These are phyloP conservation scores for Lasioglossum pauxillum DNA, from an alignment of 2,888 invertebrate species.

Conservation along the genomic window DNA sequence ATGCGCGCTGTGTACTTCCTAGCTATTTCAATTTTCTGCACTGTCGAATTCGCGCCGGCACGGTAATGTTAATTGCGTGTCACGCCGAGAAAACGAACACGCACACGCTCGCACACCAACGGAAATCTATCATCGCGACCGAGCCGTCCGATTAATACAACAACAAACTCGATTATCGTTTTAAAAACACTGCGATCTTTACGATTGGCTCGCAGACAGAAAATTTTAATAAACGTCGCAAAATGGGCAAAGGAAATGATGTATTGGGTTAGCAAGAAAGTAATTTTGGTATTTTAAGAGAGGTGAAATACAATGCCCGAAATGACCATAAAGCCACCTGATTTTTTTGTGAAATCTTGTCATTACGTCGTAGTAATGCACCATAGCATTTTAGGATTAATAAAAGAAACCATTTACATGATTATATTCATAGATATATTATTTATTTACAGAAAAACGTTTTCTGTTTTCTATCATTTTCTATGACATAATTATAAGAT, in stretches of 20 bases:
- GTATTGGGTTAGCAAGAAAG: too few species aligned
- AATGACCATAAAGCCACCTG: too few species aligned
- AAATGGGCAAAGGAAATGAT: background rate
- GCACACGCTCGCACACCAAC: background rate
- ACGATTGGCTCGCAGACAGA: background rate
- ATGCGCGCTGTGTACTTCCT: conserved; percentile 55
- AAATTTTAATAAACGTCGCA: background rate
- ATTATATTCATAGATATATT: too few species aligned
- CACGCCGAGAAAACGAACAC: background rate
- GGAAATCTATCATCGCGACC: background rate
- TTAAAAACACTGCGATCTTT: background rate
- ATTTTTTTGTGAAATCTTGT: too few species aligned
- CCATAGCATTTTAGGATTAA: too few species aligned
- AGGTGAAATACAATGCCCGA: too few species aligned
- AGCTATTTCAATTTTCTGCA: conserved; percentile 58
- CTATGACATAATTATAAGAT: too few species aligned
- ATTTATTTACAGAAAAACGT: too few species aligned
- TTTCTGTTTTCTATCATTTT: too few species aligned
- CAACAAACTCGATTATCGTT: background rate
- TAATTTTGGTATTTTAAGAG: too few species aligned
- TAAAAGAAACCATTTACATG: too few species aligned
- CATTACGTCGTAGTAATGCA: too few species aligned
- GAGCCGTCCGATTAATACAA: background rate
- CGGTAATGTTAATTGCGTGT: conserved; percentile 39
- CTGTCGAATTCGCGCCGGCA: conserved; percentile 23